Evolutionary conservation across 2,113 vertebrate genomes (phyloP).

Genomic region (Coryphaenoides rupestris): DNA sequence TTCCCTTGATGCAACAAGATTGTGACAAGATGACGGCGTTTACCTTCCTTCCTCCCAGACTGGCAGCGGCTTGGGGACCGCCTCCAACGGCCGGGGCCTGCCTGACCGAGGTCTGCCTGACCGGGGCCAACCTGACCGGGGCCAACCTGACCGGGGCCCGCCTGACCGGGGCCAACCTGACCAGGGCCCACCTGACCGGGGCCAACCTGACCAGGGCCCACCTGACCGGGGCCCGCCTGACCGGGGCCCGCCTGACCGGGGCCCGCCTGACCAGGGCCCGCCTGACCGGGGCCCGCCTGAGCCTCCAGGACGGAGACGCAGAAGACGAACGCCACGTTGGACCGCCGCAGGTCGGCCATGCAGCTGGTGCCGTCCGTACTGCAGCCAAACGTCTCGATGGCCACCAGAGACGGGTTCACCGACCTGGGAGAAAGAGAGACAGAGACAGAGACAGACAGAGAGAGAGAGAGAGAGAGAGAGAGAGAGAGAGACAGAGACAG

Average conservation of each 20-base stretch:
- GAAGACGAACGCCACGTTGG: conserved; percentile 22
- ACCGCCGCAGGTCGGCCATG: conserved; percentile 18
- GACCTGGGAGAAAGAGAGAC: background rate
- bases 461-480: background rate
- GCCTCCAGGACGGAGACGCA: conserved; percentile 46
- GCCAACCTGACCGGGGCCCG: too few relatives aligned
- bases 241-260: too few relatives aligned
- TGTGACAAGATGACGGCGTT: background rate
- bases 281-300: too few relatives aligned
- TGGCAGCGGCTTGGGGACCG: conserved; percentile 42
- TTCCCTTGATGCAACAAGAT: too few relatives aligned
- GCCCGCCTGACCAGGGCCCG: too few relatives aligned
- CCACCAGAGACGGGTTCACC: background rate
- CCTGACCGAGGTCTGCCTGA: too few relatives aligned
- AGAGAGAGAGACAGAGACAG: background rate
- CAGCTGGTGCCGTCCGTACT: conserved; percentile 41
- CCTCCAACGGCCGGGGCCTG: background rate
- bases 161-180: too few relatives aligned
- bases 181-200: too few relatives aligned
- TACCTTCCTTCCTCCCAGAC: conserved; percentile 48
- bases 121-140: too few relatives aligned
- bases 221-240: too few relatives aligned
- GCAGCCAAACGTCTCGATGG: conserved; percentile 31
- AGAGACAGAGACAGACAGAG: background rate
- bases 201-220: too few relatives aligned